Conservation (phyloP, 2,113 vertebrate genomes). For the Psittacula cyanocephala region DNA sequence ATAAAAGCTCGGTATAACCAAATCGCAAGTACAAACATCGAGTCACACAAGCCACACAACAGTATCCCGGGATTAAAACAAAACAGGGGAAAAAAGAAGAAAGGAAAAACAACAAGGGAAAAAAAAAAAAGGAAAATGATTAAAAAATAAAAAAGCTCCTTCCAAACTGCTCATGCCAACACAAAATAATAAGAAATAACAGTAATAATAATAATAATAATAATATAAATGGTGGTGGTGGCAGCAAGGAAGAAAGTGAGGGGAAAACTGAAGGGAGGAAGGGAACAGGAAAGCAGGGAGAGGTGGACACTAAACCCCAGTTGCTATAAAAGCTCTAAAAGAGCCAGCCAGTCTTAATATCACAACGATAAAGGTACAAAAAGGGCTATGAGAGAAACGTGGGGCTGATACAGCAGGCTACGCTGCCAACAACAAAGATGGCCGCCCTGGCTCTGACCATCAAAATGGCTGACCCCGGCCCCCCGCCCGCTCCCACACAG, state of each 20-base stretch:
- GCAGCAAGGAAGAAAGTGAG: conserved; percentile 46
- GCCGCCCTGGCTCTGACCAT: conserved; percentile 71
- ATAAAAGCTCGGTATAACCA: conserved; percentile 94
- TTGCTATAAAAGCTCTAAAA: conserved; percentile 71
- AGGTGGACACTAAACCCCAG: conserved; percentile 65
- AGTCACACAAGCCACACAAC: conserved; percentile 88
- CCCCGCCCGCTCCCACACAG: not conserved
- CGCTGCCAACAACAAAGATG: conserved; percentile 76
- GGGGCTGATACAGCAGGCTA: conserved; percentile 73
- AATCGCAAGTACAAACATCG: conserved; percentile 92
- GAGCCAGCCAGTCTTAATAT: conserved; percentile 74
- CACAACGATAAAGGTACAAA: conserved; percentile 78
- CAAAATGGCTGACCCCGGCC: conserved; percentile 58
- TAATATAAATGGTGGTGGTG: conserved; percentile 58
- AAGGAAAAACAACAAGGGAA: not conserved
- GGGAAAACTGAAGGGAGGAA: conserved; percentile 28
- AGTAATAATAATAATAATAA: not conserved
- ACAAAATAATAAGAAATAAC: conserved; percentile 25
- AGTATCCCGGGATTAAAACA: conserved; percentile 81
- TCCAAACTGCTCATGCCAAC: conserved; percentile 72
- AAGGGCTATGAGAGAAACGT: conserved; percentile 62
- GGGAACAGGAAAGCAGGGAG: conserved; percentile 56
- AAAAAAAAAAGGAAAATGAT: not conserved
- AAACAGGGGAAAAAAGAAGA: not conserved
- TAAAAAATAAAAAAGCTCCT: conserved; percentile 35